A percentile compares a stretch with the other conserved stretches of the same genome.
Conservation (phyloP, 2,797 vertebrate genomes). For the Australoheros facetus region DNA sequence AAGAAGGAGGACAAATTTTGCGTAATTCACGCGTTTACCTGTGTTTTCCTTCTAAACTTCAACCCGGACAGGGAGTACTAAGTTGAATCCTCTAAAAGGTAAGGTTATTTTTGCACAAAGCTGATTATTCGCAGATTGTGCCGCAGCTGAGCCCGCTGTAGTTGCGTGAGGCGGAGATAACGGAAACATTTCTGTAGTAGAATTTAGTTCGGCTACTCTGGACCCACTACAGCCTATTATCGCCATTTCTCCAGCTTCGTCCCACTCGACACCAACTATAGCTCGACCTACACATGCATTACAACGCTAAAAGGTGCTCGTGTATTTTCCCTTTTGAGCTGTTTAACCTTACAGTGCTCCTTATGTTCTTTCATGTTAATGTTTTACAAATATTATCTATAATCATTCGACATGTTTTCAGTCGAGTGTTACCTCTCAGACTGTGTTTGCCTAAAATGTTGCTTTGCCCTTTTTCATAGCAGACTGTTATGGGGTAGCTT, state of each 20-base stretch:
- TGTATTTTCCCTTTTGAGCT: background rate
- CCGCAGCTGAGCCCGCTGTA: constrained; percentile 18
- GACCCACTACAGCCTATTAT: constrained; percentile 41
- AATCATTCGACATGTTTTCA: background rate
- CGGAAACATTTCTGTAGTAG: constrained; percentile 63
- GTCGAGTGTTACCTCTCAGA: background rate
- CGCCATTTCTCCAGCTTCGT: constrained; percentile 57
- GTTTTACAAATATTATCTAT: background rate
- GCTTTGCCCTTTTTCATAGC: background rate
- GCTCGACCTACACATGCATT: background rate
- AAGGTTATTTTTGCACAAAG: constrained; percentile 17
- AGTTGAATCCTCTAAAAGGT: constrained; percentile 49
- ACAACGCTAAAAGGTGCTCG: background rate
- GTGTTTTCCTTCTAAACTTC: constrained; percentile 63
- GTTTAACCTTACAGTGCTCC: background rate
- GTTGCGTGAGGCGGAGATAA: constrained; percentile 49
- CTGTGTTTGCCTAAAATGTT: constrained; percentile 6
- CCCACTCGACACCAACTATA: constrained; percentile 27
- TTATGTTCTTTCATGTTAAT: background rate
- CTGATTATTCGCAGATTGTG: background rate
- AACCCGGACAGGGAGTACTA: constrained; percentile 11
- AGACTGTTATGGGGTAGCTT: background rate
- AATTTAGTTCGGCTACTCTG: constrained; percentile 56
- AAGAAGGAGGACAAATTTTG: constrained; percentile 46
- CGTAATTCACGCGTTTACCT: constrained; percentile 46